phyloP scores from a whole-genome alignment of 1,140 invertebrate genomes.

The Gonatopus flavifemur region DNA sequence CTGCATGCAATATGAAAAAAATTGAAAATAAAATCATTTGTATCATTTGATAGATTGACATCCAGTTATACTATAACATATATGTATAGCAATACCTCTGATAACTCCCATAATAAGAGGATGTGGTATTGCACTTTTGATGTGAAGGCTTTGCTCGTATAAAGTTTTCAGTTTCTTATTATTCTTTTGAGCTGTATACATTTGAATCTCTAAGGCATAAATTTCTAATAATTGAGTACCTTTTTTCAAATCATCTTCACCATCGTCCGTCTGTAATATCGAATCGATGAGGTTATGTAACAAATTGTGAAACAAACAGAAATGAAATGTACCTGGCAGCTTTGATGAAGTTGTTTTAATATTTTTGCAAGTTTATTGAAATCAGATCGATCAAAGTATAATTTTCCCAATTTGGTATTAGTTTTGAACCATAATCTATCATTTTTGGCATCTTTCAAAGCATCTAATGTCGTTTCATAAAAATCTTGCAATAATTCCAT shows the following conservation, averaged over 20 bases:
- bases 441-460: conserved; percentile 98
- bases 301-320: no score
- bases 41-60: no score
- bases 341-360: conserved; percentile 95
- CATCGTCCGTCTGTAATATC: conserved; percentile 85
- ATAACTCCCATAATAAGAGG: conserved; percentile 99
- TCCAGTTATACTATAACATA: not conserved
- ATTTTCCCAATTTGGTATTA: conserved; percentile 97
- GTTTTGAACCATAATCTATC: conserved; percentile 99
- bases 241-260: conserved; percentile 99
- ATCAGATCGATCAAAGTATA: conserved; percentile 96
- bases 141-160: conserved; percentile 98
- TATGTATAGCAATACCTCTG: conserved; percentile 67
- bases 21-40: not conserved
- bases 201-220: conserved; percentile 99
- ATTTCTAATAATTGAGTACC: conserved; percentile 98
- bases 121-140: conserved; percentile 99
- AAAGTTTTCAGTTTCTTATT: conserved; percentile 98
- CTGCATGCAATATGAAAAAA: no score
- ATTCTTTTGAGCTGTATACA: conserved; percentile 99
- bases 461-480: conserved; percentile 98
- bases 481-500: conserved; percentile 99
- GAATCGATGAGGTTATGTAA: no score
- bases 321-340: conserved; percentile 91
- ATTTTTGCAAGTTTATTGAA: conserved; percentile 95